Base-by-base conservation (phyloP, 2,888 invertebrate genomes). In the Suillia variegata region DNA sequence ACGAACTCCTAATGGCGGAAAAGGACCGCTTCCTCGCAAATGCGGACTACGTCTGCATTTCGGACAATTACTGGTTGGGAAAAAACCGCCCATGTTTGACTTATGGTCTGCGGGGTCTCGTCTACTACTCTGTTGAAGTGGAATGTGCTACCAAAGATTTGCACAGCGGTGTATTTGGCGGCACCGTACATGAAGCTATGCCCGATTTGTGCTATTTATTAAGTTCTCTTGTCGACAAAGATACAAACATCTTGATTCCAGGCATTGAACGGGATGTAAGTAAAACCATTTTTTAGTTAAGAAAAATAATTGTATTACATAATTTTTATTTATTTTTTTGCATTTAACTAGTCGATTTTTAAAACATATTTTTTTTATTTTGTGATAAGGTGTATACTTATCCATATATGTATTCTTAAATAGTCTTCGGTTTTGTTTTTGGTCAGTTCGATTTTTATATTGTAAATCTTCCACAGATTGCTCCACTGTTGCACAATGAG, bases 51-150 rank as follows among this genome's bases (percentile, higher is more conserved):
- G 94, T 97, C 15, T 98, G 98, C 80, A 98, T 99, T 77, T 97
- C 97, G 20, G 98, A 99, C 81, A 99, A 98, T 83, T 99, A 98
- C 80, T 99, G 98, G 98, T 83, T 99, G 61, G 98, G 98, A 1
- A 96, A 91, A 63, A 90, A 89, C n/a, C 96, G 95, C 77, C 98
- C 99, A 0, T 98, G 98, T 79, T 87, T 99, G 62, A 98, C 98
- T 0, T 98, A 98, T 82, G 98, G 98, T 4, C 85, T 99, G 12
- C 87, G 97, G 67, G 98, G 98, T 15, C 86, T 96, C 61, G 93
- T 93, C 77, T 98, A 98, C 82, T 99, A 95, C 81, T 88, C 87
- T 71, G 76, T 96, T 42, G 94, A 96, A 82, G 87, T 98, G 10
- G 89, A 91, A 78, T 94, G 98, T 80, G 92, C 97, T 10, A 81